Evolutionary conservation across 2,113 vertebrate genomes (phyloP).

Genomic region (Camelus bactrianus): DNA sequence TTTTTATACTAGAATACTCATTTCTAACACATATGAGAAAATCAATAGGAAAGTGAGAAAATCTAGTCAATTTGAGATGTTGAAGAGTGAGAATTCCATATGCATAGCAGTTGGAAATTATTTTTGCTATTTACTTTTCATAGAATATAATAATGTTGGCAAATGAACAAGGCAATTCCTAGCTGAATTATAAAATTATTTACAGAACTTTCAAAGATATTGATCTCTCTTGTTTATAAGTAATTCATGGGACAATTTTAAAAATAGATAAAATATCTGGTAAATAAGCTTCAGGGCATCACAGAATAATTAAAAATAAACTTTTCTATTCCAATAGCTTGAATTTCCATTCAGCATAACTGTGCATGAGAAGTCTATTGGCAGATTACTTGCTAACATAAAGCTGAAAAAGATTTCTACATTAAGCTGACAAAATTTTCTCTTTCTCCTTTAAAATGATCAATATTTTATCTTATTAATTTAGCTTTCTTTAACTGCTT

Average conservation of each 20-base stretch:
- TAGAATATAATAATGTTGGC: conserved; percentile 66
- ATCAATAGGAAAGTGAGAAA: background rate
- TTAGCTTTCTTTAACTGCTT: conserved; percentile 62
- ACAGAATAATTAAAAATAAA: conserved; percentile 70
- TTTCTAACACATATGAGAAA: background rate
- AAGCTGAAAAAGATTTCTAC: background rate
- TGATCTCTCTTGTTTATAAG: conserved; percentile 80
- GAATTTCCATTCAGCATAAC: conserved; percentile 60
- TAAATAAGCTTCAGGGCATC: conserved; percentile 73
- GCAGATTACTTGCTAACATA: conserved; percentile 22
- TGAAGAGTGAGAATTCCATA: background rate
- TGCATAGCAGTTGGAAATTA: background rate
- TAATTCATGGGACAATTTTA: conserved; percentile 80
- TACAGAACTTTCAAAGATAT: conserved; percentile 80
- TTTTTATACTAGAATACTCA: background rate
- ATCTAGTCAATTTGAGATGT: background rate
- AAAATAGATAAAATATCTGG: conserved; percentile 79
- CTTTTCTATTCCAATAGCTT: conserved; percentile 65
- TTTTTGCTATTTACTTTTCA: conserved; percentile 73
- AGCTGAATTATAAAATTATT: conserved; percentile 82
- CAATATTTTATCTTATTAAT: conserved; percentile 25
- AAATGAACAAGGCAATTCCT: conserved; percentile 70
- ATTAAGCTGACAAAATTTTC: conserved; percentile 50
- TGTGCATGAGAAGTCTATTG: conserved; percentile 37
- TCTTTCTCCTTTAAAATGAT: conserved; percentile 46